Evolutionary conservation across 2,888 invertebrate genomes (phyloP).

Genomic region (Microctonus hyperodae): DNA sequence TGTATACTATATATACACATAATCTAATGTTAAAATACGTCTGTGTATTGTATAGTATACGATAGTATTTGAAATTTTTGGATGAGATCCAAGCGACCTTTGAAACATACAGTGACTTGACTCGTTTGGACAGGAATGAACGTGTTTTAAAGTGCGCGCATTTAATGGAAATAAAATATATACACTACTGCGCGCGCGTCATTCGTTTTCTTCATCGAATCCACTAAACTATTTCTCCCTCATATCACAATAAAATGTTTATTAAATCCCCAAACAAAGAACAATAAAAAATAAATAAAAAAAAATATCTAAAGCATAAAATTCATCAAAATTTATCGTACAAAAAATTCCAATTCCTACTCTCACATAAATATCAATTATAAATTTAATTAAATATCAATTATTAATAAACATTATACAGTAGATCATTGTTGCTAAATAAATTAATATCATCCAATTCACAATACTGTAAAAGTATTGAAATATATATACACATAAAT

Average conservation of each 20-base stretch:
- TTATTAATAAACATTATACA: no score
- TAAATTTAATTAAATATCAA: no score
- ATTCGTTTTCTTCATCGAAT: not conserved
- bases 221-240: slow-evolving; percentile 11
- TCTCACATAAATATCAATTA: no score
- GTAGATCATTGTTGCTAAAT: no score
- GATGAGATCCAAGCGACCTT: slow-evolving; percentile 60
- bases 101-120: slow-evolving; percentile 45
- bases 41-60: slow-evolving; percentile 35
- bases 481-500: slow-evolving; percentile 29
- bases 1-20: not conserved
- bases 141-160: slow-evolving; percentile 26
- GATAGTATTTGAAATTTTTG: slow-evolving; percentile 54
- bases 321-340: no score
- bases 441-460: no score
- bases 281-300: not conserved
- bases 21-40: no score
- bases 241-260: not conserved
- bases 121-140: slow-evolving; percentile 43
- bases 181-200: not conserved
- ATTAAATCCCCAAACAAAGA: slow-evolving; percentile 6
- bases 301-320: no score
- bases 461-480: no score
- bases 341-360: no score
- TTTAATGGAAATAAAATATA: slow-evolving; percentile 24